Evolutionary conservation across 2,888 invertebrate species (phyloP).

Genomic region (Synergus gifuensis): DNA sequence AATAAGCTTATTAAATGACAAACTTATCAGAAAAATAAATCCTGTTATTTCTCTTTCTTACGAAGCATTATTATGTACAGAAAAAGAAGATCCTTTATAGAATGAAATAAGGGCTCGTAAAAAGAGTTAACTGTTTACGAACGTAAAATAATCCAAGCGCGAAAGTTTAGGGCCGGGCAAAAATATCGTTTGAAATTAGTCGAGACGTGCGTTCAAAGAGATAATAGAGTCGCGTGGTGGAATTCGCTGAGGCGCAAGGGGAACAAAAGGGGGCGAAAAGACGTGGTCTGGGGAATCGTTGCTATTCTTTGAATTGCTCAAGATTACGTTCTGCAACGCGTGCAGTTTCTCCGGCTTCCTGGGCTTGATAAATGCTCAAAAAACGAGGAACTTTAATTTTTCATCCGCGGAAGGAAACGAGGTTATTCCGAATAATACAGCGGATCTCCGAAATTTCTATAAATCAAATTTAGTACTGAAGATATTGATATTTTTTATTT

Average conservation of each 20-base stretch:
- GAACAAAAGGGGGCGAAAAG: slow-evolving; percentile 18
- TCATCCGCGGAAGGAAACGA: slow-evolving; percentile 56
- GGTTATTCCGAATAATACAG: slow-evolving; percentile 51
- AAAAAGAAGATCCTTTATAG: neutral
- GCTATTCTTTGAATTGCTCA: slow-evolving; percentile 70
- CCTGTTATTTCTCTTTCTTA: neutral
- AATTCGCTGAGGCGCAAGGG: slow-evolving; percentile 48
- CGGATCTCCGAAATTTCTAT: neutral
- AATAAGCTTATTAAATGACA: too few relatives aligned
- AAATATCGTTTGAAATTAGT: slow-evolving; percentile 23
- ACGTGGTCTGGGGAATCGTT: slow-evolving; percentile 53
- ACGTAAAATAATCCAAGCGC: neutral
- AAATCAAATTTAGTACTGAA: slow-evolving; percentile 11
- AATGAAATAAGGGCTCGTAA: neutral
- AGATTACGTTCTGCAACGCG: slow-evolving; percentile 72
- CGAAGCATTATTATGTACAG: neutral
- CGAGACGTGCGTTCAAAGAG: slow-evolving; percentile 31
- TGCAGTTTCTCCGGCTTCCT: slow-evolving; percentile 65
- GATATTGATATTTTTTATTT: neutral
- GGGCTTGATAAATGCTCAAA: slow-evolving; percentile 70
- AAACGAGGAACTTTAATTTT: slow-evolving; percentile 69
- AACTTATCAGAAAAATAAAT: neutral
- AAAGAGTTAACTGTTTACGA: neutral
- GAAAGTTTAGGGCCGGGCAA: slow-evolving; percentile 8
- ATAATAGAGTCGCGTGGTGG: slow-evolving; percentile 20